Conservation (phyloP, 92 coral and sea anemone genomes). For the Diadumene lineata region DNA sequence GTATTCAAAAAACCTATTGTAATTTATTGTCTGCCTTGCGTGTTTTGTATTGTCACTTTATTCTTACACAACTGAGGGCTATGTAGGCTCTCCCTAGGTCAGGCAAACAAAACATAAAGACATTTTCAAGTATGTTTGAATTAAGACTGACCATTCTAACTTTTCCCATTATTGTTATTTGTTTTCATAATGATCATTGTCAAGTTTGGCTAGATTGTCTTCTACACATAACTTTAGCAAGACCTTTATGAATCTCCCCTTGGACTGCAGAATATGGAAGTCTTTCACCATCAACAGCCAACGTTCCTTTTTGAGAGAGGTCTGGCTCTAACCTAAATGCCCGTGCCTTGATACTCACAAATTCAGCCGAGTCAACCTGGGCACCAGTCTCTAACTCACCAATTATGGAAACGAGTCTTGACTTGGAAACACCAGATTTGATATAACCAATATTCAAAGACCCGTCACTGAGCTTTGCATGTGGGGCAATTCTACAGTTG, state of each 20-base stretch:
- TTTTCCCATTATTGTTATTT: no score
- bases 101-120: no score
- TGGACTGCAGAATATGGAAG: constrained; percentile 75
- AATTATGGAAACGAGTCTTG: constrained; percentile 57
- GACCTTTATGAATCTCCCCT: constrained; percentile 84
- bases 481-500: constrained; percentile 67
- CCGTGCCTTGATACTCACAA: constrained; percentile 55
- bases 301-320: constrained; percentile 54
- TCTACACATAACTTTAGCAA: constrained; percentile 80
- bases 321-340: constrained; percentile 95
- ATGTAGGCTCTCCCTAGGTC: no score
- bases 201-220: constrained; percentile 23
- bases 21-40: no score
- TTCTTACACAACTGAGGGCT: no score
- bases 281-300: constrained; percentile 89
- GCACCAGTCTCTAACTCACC: constrained; percentile 81
- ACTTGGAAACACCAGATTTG: constrained; percentile 58
- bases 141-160: no score
- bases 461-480: constrained; percentile 87
- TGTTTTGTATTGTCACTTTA: no score
- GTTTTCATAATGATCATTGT: no score
- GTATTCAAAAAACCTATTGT: no score
- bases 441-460: constrained; percentile 59
- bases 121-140: no score
- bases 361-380: constrained; percentile 65